These are phyloP conservation scores for Ameiurus melas DNA, from an alignment of 2,113 vertebrate genomes.

Conservation along the genomic window DNA sequence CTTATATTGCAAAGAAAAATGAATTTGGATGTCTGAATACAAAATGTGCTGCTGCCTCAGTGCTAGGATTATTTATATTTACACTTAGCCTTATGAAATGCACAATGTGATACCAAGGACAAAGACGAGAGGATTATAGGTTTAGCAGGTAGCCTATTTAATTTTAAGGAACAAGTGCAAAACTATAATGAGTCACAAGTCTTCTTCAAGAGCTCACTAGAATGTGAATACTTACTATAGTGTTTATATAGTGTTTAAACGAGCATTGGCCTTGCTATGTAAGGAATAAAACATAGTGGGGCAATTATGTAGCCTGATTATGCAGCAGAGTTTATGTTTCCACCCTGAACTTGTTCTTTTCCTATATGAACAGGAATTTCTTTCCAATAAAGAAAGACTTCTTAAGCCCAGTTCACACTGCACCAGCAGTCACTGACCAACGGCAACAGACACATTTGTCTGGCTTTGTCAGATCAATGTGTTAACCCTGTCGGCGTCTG, in stretches of 20 bases:
- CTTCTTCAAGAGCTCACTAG: background rate
- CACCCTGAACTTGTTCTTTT: background rate
- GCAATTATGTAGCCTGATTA: background rate
- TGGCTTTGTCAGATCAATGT: too few species aligned
- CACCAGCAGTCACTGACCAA: too few species aligned
- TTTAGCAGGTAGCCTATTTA: background rate
- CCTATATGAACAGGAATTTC: background rate
- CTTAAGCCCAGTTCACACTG: too few species aligned
- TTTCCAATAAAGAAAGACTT: too few species aligned
- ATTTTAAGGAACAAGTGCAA: constrained; percentile 5
- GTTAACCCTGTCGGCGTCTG: too few species aligned
- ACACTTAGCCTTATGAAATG: background rate
- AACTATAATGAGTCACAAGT: background rate
- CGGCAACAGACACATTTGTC: too few species aligned
- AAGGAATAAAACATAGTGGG: background rate
- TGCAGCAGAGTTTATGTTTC: background rate
- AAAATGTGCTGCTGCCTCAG: constrained; percentile 2
- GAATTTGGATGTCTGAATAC: background rate
- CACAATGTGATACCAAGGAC: background rate
- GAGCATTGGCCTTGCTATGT: background rate
- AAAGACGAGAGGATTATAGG: background rate
- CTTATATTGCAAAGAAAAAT: background rate
- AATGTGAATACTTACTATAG: background rate
- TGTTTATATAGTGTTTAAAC: background rate
- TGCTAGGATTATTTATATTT: constrained; percentile 4